phyloP scores from a whole-genome alignment of 2,797 vertebrate species.

The Sebastes kiyomatsui region DNA sequence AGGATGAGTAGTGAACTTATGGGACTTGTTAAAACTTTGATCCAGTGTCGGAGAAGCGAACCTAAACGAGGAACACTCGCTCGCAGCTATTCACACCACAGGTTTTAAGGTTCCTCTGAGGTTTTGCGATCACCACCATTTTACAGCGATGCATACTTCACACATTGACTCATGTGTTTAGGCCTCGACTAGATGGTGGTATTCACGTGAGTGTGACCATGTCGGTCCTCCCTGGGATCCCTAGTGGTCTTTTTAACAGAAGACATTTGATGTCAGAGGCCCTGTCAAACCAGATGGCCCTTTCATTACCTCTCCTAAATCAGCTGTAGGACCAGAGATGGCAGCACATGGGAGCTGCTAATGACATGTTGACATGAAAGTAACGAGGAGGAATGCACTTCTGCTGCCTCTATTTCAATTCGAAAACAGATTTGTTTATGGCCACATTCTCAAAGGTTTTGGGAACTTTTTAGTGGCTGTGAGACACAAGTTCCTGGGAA shows the following conservation, averaged over 20 bases:
- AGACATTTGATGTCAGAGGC: conserved; percentile 57
- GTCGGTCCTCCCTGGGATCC: conserved; percentile 45
- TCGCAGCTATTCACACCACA: conserved; percentile 37
- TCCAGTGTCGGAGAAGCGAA: conserved; percentile 14
- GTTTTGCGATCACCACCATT: conserved; percentile 52
- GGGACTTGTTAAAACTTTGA: conserved; percentile 48
- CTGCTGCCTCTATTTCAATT: conserved; percentile 43
- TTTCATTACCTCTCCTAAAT: conserved; percentile 50
- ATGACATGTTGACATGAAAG: conserved; percentile 62
- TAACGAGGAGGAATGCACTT: conserved; percentile 48
- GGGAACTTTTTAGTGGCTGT: conserved; percentile 5
- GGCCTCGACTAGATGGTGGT: conserved; percentile 35
- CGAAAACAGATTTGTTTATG: conserved; percentile 61
- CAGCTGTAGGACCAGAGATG: conserved; percentile 48
- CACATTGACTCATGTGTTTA: conserved; percentile 60
- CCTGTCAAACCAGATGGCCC: conserved; percentile 65
- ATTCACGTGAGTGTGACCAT: conserved; percentile 55
- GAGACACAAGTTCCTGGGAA: background rate
- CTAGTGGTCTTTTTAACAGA: conserved; percentile 55
- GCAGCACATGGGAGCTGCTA: conserved; percentile 52
- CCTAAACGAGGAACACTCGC: background rate
- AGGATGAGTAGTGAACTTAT: conserved; percentile 19
- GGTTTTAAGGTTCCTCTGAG: conserved; percentile 50
- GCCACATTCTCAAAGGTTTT: conserved; percentile 21
- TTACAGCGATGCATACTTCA: conserved; percentile 64